These are phyloP conservation scores for Actinostola sp. DNA, from an alignment of 92 coral and sea anemone species.

Conservation along the genomic window DNA sequence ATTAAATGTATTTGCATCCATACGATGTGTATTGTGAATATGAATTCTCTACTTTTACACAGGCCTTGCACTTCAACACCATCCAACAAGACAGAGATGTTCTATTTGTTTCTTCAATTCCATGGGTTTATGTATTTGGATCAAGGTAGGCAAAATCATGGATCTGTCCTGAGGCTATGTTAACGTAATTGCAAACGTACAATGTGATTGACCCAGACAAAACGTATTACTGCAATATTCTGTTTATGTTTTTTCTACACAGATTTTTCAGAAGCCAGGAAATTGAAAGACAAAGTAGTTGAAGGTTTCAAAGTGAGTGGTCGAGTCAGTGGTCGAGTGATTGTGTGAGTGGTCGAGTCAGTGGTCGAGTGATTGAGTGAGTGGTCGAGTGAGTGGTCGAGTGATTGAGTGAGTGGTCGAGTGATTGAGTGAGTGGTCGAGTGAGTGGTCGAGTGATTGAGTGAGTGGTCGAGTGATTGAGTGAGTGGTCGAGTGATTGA, in stretches of 20 bases:
- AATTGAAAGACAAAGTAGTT: conserved; percentile 64
- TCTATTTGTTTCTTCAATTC: conserved; percentile 79
- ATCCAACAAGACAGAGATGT: conserved; percentile 74
- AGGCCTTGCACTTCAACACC: conserved; percentile 50
- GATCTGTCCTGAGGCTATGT: neutral
- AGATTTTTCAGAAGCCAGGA: conserved; percentile 82
- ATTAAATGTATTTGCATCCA: too few species aligned
- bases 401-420: too few species aligned
- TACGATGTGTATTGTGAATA: too few species aligned
- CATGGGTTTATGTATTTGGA: conserved; percentile 89
- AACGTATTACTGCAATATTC: too few species aligned
- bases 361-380: conserved; percentile 55
- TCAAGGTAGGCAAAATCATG: conserved; percentile 63
- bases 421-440: too few species aligned
- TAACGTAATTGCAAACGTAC: neutral
- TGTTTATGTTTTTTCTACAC: too few species aligned
- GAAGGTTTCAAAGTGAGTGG: conserved; percentile 77
- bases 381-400: too few species aligned
- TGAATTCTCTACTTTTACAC: neutral
- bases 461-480: too few species aligned
- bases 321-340: too few species aligned
- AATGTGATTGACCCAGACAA: neutral
- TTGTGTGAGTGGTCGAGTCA: too few species aligned
- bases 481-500: too few species aligned
- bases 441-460: too few species aligned